Conservation (phyloP, 2,888 invertebrate species). For the Mamestra brassicae region DNA sequence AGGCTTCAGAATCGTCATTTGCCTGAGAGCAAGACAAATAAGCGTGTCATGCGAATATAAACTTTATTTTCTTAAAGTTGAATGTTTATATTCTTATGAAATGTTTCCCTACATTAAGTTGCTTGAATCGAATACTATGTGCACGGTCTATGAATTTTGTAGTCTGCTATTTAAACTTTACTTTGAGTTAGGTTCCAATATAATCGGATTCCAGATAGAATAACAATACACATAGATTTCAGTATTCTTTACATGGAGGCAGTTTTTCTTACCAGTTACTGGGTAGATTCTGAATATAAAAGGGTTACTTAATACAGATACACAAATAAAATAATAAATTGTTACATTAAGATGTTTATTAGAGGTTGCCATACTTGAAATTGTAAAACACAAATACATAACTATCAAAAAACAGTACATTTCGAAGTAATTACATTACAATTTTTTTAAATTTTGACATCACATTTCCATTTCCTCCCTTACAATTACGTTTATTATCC, state of each 20-base stretch:
- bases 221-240: not conserved
- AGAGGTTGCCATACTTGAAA: conserved; percentile 29
- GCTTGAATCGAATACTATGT: too few species aligned
- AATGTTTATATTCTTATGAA: too few species aligned
- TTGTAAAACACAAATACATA: conserved; percentile 9
- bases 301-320: not conserved
- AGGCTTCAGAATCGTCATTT: not conserved
- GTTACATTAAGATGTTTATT: conserved; percentile 31
- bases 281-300: not conserved
- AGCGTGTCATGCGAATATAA: too few species aligned
- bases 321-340: conserved; percentile 10
- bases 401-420: not conserved
- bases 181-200: not conserved
- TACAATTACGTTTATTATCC: not conserved
- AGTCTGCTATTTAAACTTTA: not conserved
- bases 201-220: not conserved
- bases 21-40: not conserved
- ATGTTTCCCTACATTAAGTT: too few species aligned
- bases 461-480: not conserved
- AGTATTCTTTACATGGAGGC: not conserved
- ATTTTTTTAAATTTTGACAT: not conserved
- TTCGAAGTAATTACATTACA: not conserved
- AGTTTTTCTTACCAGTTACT: not conserved
- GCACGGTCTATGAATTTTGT: not conserved
- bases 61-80: too few species aligned